phyloP scores from a whole-genome alignment of 2,888 invertebrate genomes.

The Hymenopus coronatus region DNA sequence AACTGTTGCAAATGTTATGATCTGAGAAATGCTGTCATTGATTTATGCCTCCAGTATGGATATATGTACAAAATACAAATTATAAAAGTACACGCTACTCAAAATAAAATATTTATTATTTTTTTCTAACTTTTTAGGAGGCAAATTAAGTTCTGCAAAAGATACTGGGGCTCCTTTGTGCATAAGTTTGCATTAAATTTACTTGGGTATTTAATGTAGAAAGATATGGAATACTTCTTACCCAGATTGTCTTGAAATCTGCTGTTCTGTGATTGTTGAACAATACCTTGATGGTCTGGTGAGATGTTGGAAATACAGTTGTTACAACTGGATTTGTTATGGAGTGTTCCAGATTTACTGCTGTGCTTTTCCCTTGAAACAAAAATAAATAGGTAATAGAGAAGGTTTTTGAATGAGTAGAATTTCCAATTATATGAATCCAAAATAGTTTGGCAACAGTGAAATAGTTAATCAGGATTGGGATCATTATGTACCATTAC shows the following conservation, averaged over 20 bases:
- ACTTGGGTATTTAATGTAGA: background rate
- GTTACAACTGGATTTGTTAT: conserved; percentile 28
- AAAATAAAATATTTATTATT: background rate
- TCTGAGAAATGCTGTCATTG: background rate
- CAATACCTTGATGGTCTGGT: conserved; percentile 38
- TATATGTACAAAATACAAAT: background rate
- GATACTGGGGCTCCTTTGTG: background rate
- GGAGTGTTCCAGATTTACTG: background rate
- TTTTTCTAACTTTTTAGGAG: background rate
- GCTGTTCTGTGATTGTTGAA: conserved; percentile 39
- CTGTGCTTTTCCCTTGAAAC: background rate
- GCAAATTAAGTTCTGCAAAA: background rate
- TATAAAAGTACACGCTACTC: background rate
- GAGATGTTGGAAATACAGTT: conserved; percentile 36
- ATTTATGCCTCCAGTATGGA: background rate
- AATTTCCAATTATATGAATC: too few species aligned
- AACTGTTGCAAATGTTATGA: background rate
- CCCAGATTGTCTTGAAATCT: conserved; percentile 42
- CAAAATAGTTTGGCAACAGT: too few species aligned
- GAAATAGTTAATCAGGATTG: too few species aligned
- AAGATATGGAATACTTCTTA: conserved; percentile 29
- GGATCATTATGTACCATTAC: too few species aligned
- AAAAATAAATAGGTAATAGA: background rate
- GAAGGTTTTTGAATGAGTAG: too few species aligned
- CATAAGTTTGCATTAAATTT: background rate